Evolutionary conservation across 2,888 invertebrate species (phyloP).

Genomic region (Protodeltote pygarga): DNA sequence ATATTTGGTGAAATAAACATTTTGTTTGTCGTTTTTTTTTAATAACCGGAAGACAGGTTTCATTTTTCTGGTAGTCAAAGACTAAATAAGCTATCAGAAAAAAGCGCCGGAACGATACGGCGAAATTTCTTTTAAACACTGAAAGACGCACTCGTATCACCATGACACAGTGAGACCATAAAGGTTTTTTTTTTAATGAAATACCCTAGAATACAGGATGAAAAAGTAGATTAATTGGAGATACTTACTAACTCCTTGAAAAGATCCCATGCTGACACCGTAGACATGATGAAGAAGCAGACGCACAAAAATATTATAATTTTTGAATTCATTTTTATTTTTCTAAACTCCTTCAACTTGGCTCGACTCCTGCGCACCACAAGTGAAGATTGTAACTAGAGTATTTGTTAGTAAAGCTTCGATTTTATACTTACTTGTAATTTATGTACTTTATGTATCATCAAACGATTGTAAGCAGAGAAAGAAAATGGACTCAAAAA

Average conservation of each 20-base stretch:
- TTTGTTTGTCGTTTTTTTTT: too few species aligned
- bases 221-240: not conserved
- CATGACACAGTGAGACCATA: too few species aligned
- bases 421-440: slow-evolving; percentile 1
- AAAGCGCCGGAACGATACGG: too few species aligned
- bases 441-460: not conserved
- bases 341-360: not conserved
- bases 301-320: slow-evolving; percentile 31
- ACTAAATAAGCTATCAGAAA: too few species aligned
- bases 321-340: slow-evolving; percentile 30
- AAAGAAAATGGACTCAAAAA: not conserved
- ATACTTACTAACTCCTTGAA: slow-evolving; percentile 41
- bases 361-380: slow-evolving; percentile 4
- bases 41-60: too few species aligned
- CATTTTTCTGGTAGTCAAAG: too few species aligned
- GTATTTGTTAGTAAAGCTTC: not conserved
- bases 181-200: too few species aligned
- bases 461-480: not conserved
- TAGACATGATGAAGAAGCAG: slow-evolving; percentile 26
- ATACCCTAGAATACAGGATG: not conserved
- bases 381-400: not conserved
- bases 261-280: slow-evolving; percentile 31
- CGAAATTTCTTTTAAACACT: too few species aligned
- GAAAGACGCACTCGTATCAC: too few species aligned
- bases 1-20: too few species aligned